Evolutionary conservation across 2,797 vertebrate species (phyloP).

Genomic region (Dermochelys coriacea): DNA sequence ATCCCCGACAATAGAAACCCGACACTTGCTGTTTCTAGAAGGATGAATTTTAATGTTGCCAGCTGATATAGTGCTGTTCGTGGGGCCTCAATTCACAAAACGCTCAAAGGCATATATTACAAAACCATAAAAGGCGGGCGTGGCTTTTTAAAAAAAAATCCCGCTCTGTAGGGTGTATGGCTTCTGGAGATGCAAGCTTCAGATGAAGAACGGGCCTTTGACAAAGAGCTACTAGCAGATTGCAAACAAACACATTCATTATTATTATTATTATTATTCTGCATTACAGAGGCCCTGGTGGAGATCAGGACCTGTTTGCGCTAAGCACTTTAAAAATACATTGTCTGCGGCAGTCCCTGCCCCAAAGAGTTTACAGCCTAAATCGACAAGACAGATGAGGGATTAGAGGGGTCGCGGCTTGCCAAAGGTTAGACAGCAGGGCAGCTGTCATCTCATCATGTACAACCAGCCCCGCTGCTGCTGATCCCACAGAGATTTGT

Average conservation of each 20-base stretch:
- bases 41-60: neutral
- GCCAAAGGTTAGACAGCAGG: neutral
- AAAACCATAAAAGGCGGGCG: neutral
- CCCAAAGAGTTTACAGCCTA: neutral
- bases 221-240: neutral
- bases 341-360: neutral
- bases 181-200: neutral
- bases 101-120: neutral
- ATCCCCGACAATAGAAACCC: neutral
- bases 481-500: neutral
- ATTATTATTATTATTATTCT: no score
- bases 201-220: neutral
- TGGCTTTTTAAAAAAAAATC: neutral
- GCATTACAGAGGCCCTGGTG: neutral
- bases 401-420: neutral
- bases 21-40: neutral
- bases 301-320: neutral
- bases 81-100: neutral
- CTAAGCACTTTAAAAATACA: neutral
- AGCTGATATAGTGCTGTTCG: neutral
- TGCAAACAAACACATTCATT: neutral
- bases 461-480: neutral
- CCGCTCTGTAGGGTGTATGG: neutral
- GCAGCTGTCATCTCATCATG: neutral
- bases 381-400: neutral